phyloP scores from a whole-genome alignment of 2,113 vertebrate species.

The Epinephelus lanceolatus region DNA sequence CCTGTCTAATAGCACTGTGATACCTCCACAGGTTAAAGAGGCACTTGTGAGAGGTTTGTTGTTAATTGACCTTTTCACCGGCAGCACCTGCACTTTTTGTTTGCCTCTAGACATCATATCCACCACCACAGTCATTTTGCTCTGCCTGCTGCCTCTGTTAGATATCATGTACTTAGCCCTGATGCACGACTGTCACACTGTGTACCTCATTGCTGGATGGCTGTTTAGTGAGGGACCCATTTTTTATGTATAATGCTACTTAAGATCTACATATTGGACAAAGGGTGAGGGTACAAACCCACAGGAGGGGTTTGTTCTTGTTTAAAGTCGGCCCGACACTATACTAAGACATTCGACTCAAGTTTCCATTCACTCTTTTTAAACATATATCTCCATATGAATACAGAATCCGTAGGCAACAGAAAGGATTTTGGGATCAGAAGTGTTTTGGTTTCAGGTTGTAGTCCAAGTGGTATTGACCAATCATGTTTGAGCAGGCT shows the following conservation, averaged over 20 bases:
- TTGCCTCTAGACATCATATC: slow-evolving; percentile 56
- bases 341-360: too few species aligned
- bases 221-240: not conserved
- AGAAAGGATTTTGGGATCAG: too few species aligned
- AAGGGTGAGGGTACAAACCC: too few species aligned
- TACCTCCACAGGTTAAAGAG: slow-evolving; percentile 91
- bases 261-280: too few species aligned
- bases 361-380: too few species aligned
- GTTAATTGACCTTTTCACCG: slow-evolving; percentile 63
- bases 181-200: slow-evolving; percentile 22
- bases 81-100: slow-evolving; percentile 75
- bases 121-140: slow-evolving; percentile 60
- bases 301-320: too few species aligned
- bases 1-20: slow-evolving; percentile 84
- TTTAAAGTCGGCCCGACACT: too few species aligned
- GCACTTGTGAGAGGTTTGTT: slow-evolving; percentile 91
- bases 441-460: too few species aligned
- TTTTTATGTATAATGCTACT: not conserved
- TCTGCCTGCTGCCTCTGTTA: slow-evolving; percentile 47
- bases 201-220: not conserved
- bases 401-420: too few species aligned
- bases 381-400: too few species aligned
- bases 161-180: slow-evolving; percentile 17
- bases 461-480: too few species aligned
- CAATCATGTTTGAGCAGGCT: too few species aligned